Evolutionary conservation across 1,140 invertebrate species (phyloP).

Genomic region (Cepaea nemoralis): DNA sequence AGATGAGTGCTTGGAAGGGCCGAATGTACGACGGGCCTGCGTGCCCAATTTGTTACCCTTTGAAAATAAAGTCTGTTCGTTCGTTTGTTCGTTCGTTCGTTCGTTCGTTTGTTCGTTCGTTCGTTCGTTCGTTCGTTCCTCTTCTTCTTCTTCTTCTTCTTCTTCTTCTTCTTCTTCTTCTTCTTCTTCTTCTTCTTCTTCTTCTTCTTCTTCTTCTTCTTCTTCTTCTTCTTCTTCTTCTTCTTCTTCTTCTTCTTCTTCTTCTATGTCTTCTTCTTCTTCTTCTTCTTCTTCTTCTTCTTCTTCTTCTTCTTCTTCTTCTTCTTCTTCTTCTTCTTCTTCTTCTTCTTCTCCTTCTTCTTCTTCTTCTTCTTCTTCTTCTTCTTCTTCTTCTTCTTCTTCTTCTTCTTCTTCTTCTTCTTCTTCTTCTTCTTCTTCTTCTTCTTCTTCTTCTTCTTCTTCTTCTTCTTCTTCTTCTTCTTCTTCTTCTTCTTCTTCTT

Average conservation of each 20-base stretch:
- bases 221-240: neutral
- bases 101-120: too few relatives aligned
- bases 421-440: neutral
- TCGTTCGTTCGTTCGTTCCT: too few relatives aligned
- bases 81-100: too few relatives aligned
- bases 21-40: too few relatives aligned
- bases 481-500: neutral
- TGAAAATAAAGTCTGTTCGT: too few relatives aligned
- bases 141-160: slow-evolving; percentile 13
- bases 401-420: neutral
- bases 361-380: slow-evolving; percentile 43
- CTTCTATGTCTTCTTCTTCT: too few relatives aligned
- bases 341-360: slow-evolving; percentile 4
- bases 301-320: slow-evolving; percentile 19
- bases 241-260: neutral
- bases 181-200: neutral
- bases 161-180: neutral
- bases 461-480: slow-evolving; percentile 10
- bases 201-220: neutral
- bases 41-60: too few relatives aligned
- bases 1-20: too few relatives aligned
- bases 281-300: slow-evolving; percentile 12
- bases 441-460: neutral
- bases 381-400: slow-evolving; percentile 43
- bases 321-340: neutral